These are phyloP conservation scores for Tragopan temminckii DNA, from an alignment of 2,797 vertebrate genomes.

Conservation along the genomic window DNA sequence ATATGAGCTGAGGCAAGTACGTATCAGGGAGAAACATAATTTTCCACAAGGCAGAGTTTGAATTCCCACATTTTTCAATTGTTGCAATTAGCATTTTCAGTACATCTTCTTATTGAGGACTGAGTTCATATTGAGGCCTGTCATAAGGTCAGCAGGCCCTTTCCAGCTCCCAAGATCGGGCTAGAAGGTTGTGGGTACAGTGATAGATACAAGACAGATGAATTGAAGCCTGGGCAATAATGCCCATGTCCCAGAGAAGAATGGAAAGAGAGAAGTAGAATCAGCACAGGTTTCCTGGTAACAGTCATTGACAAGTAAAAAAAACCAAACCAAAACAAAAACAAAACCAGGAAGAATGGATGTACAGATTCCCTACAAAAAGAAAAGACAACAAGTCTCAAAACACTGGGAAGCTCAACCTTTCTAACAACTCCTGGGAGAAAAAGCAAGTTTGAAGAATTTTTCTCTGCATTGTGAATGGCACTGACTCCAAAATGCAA, in stretches of 20 bases:
- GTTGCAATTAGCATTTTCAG: not conserved
- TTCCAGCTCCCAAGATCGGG: not conserved
- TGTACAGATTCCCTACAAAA: not conserved
- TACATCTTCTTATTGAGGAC: not conserved
- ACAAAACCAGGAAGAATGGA: not conserved
- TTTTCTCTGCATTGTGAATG: not conserved
- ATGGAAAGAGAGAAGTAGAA: not conserved
- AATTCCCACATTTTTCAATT: not conserved
- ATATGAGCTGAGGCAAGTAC: not conserved
- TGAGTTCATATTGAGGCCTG: no score
- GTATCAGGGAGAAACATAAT: not conserved
- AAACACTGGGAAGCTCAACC: not conserved
- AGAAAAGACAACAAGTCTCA: not conserved
- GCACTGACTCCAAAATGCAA: not conserved
- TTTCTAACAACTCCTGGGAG: not conserved
- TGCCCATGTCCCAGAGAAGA: not conserved
- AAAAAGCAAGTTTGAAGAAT: not conserved
- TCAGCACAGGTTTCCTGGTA: not conserved
- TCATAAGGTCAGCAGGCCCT: not conserved
- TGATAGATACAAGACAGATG: not conserved
- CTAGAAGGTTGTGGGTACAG: not conserved
- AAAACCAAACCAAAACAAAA: not conserved
- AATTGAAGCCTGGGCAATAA: not conserved
- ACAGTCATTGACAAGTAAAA: not conserved
- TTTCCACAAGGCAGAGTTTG: not conserved